Evolutionary conservation across 1,140 invertebrate genomes (phyloP).

Genomic region (Rhagoletis pomonella): DNA sequence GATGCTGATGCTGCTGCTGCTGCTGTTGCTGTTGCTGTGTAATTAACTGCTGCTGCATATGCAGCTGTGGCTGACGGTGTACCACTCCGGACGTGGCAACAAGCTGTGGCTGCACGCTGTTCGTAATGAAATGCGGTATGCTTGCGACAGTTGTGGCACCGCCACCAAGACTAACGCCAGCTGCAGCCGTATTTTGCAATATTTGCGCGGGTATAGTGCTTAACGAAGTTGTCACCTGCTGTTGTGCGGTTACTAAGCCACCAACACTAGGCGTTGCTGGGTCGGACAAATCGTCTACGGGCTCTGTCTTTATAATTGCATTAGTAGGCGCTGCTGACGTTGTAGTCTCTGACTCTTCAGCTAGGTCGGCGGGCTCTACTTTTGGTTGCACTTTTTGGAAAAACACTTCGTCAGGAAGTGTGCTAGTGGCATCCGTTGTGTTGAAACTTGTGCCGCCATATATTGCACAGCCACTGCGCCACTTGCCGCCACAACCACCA

Average conservation of each 20-base stretch:
- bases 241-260: neutral
- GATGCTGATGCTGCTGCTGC: slow-evolving; percentile 58
- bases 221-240: slow-evolving; percentile 8
- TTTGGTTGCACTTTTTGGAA: slow-evolving; percentile 63
- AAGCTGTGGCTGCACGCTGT: slow-evolving; percentile 26
- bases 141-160: neutral
- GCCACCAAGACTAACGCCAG: slow-evolving; percentile 3
- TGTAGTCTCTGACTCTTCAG: slow-evolving; percentile 18
- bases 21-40: slow-evolving; percentile 64
- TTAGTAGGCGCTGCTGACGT: slow-evolving; percentile 18
- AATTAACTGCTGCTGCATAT: slow-evolving; percentile 59
- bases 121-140: slow-evolving; percentile 26
- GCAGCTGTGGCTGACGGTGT: slow-evolving; percentile 54
- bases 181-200: slow-evolving; percentile 59
- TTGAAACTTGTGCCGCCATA: slow-evolving; percentile 57
- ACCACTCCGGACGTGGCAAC: neutral
- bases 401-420: slow-evolving; percentile 60
- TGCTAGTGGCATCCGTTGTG: neutral
- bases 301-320: slow-evolving; percentile 36
- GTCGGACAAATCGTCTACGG: slow-evolving; percentile 50
- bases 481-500: slow-evolving; percentile 16
- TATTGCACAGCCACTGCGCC: slow-evolving; percentile 9
- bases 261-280: slow-evolving; percentile 60
- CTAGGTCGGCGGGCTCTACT: slow-evolving; percentile 56
- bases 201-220: slow-evolving; percentile 57